Conservation (phyloP, 1,140 invertebrate species). For the Pseudomyrmex dendroicus region DNA sequence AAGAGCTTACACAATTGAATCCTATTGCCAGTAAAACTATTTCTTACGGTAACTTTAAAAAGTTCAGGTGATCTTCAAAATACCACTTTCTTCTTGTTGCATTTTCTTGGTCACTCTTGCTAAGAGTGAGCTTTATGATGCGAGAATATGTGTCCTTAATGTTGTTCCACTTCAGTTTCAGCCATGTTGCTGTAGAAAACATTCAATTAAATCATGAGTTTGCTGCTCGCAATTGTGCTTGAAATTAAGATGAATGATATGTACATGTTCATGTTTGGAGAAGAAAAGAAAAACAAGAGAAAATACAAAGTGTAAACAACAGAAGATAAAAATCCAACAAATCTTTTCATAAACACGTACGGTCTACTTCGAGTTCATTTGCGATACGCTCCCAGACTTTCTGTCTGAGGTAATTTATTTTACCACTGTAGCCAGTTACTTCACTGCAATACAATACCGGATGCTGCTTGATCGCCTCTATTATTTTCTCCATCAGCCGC, state of each 20-base stretch:
- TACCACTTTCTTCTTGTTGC: constrained; percentile 83
- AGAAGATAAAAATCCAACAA: not conserved
- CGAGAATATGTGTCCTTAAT: constrained; percentile 81
- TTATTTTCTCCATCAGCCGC: constrained; percentile 81
- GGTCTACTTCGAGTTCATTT: constrained; percentile 80
- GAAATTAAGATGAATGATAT: no score
- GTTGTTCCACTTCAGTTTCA: constrained; percentile 83
- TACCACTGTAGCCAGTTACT: constrained; percentile 76
- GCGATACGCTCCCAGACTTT: constrained; percentile 83
- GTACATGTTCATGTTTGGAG: no score
- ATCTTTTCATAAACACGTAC: constrained; percentile 67
- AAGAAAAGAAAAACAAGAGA: no score
- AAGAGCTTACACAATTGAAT: not conserved
- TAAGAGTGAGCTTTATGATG: constrained; percentile 74
- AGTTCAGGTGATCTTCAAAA: constrained; percentile 82
- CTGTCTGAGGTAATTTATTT: constrained; percentile 80
- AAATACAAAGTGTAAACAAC: not conserved
- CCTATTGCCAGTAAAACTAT: not conserved
- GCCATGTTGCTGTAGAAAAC: constrained; percentile 75
- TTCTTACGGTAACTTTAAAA: constrained; percentile 82
- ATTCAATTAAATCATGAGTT: not conserved
- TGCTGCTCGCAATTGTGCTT: no score
- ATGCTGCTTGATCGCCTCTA: constrained; percentile 82
- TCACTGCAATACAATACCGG: constrained; percentile 82
- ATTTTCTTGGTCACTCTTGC: constrained; percentile 80